These are phyloP conservation scores for Neosilurus hyrtlii DNA, from an alignment of 2,797 vertebrate species.

Conservation along the genomic window DNA sequence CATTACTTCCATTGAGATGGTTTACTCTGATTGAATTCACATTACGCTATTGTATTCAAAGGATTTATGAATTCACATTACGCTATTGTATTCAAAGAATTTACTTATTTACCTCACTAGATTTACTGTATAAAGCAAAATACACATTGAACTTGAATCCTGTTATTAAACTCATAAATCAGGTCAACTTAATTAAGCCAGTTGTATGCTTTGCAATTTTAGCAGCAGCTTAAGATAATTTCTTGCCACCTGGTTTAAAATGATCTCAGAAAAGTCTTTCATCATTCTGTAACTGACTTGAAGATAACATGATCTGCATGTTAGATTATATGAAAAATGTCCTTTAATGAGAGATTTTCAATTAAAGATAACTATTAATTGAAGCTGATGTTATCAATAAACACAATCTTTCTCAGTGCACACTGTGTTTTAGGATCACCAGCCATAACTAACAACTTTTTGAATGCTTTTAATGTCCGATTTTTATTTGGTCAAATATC, in stretches of 20 bases:
- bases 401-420: not conserved
- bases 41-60: not conserved
- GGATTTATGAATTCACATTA: not conserved
- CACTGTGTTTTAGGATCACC: not conserved
- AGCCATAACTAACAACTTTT: not conserved
- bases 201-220: not conserved
- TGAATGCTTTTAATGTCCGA: not conserved
- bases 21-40: not conserved
- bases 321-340: not conserved
- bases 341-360: not conserved
- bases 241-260: not conserved
- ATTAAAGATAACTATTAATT: not conserved
- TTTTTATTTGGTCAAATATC: not conserved
- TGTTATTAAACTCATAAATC: conserved; percentile 3
- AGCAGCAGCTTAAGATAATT: not conserved
- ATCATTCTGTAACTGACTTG: not conserved
- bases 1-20: not conserved
- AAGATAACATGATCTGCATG: not conserved
- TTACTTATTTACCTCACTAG: not conserved
- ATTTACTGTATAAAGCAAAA: not conserved
- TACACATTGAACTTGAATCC: not conserved
- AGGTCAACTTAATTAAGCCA: conserved; percentile 1
- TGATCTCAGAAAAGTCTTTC: not conserved
- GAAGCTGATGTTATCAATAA: not conserved
- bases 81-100: not conserved